Percentiles rank a stretch among this genome's conserved stretches.
Conservation (phyloP, 1,140 invertebrate species). For the Tenebrio molitor region DNA sequence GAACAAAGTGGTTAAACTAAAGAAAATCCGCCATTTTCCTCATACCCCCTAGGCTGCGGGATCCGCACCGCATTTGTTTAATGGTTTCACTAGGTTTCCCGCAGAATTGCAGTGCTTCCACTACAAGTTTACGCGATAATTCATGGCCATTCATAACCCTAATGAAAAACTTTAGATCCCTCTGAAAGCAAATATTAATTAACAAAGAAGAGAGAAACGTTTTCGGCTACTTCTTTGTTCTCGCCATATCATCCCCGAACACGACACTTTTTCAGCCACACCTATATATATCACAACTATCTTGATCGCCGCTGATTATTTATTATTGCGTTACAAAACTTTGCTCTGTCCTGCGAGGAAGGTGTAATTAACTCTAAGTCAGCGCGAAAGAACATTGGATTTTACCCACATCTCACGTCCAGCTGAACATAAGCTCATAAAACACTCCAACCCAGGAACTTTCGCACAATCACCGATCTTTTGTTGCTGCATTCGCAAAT, state of each 20-base stretch:
- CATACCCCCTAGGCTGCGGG: slow-evolving; percentile 17
- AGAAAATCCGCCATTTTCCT: slow-evolving; percentile 37
- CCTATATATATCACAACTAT: slow-evolving; percentile 28
- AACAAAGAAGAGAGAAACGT: slow-evolving; percentile 37
- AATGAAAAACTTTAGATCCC: slow-evolving; percentile 44
- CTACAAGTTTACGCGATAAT: slow-evolving; percentile 46
- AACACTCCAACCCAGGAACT: slow-evolving; percentile 32
- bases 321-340: slow-evolving; percentile 37
- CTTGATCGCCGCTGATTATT: slow-evolving; percentile 43
- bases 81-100: slow-evolving; percentile 45
- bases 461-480: slow-evolving; percentile 22
- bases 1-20: slow-evolving; percentile 39
- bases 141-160: slow-evolving; percentile 37
- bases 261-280: slow-evolving; percentile 8
- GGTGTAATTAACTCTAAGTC: slow-evolving; percentile 33
- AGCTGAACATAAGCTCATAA: slow-evolving; percentile 30
- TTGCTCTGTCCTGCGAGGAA: slow-evolving; percentile 23
- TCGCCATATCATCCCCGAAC: not conserved
- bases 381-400: slow-evolving; percentile 26
- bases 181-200: slow-evolving; percentile 45
- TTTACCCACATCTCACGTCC: slow-evolving; percentile 40
- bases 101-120: slow-evolving; percentile 40
- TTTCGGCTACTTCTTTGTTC: slow-evolving; percentile 17
- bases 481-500: slow-evolving; percentile 8
- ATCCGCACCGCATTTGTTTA: slow-evolving; percentile 42